phyloP scores from a whole-genome alignment of 1,140 invertebrate genomes.

The Nephotettix cincticeps region DNA sequence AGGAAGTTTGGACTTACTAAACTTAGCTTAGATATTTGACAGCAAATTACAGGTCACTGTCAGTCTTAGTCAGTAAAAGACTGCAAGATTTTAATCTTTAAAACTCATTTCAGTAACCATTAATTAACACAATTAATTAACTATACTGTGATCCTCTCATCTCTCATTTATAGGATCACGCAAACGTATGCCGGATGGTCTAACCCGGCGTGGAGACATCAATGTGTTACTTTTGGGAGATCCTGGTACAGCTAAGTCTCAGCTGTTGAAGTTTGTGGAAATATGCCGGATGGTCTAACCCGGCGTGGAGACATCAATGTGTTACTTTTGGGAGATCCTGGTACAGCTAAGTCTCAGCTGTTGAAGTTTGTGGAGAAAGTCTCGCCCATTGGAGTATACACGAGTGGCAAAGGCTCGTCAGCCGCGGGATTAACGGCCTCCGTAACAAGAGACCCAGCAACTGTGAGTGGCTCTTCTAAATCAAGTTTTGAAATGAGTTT shows the following conservation, averaged over 20 bases:
- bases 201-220: conserved; percentile 94
- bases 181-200: conserved; percentile 91
- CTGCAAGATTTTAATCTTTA: too few species aligned
- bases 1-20: too few species aligned
- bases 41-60: too few species aligned
- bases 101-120: too few species aligned
- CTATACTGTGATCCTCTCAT: too few species aligned
- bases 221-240: conserved; percentile 96
- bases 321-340: conserved; percentile 94
- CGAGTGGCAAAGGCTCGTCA: conserved; percentile 98
- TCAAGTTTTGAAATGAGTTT: not conserved
- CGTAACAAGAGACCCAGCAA: conserved; percentile 88
- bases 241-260: conserved; percentile 98
- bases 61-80: too few species aligned
- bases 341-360: conserved; percentile 97
- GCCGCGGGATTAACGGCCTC: conserved; percentile 98
- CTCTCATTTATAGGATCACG: conserved; percentile 62
- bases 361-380: conserved; percentile 98
- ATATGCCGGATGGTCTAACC: conserved; percentile 93
- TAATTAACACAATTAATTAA: too few species aligned
- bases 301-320: conserved; percentile 97
- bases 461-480: too few species aligned
- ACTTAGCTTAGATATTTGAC: too few species aligned
- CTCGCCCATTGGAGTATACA: conserved; percentile 95
- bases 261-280: conserved; percentile 97